Evolutionary conservation across 2,797 vertebrate genomes (phyloP).

Genomic region (Lemur catta): DNA sequence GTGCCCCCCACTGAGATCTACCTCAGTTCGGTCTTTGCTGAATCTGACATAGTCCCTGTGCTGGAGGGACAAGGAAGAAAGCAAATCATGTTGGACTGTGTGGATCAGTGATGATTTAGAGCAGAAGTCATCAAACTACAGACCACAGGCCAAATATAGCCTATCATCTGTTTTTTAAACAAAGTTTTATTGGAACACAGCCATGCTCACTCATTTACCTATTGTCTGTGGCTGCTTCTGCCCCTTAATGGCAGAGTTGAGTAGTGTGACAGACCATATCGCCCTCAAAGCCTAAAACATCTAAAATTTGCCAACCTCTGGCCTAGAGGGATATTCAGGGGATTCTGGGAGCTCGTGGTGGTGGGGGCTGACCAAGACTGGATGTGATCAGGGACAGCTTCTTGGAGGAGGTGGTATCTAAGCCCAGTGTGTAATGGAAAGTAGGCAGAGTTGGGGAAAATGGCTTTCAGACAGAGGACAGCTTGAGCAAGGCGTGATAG

Average conservation of each 20-base stretch:
- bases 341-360: not conserved
- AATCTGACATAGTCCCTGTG: not conserved
- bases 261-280: not conserved
- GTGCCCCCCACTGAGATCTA: not conserved
- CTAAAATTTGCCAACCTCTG: not conserved
- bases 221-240: not conserved
- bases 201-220: not conserved
- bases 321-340: not conserved
- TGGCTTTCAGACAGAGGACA: not conserved
- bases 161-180: not conserved
- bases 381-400: not conserved
- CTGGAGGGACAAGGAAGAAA: not conserved
- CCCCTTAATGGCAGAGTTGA: not conserved
- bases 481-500: not conserved
- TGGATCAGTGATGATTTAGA: not conserved
- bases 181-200: not conserved
- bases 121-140: not conserved
- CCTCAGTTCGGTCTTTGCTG: not conserved
- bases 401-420: not conserved
- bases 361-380: not conserved
- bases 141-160: not conserved
- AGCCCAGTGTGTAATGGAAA: not conserved
- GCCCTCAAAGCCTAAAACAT: not conserved
- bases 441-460: not conserved
- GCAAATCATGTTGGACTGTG: not conserved